Evolutionary conservation across 2,797 vertebrate genomes (phyloP).

Genomic region (Philypnodon macrostomus): DNA sequence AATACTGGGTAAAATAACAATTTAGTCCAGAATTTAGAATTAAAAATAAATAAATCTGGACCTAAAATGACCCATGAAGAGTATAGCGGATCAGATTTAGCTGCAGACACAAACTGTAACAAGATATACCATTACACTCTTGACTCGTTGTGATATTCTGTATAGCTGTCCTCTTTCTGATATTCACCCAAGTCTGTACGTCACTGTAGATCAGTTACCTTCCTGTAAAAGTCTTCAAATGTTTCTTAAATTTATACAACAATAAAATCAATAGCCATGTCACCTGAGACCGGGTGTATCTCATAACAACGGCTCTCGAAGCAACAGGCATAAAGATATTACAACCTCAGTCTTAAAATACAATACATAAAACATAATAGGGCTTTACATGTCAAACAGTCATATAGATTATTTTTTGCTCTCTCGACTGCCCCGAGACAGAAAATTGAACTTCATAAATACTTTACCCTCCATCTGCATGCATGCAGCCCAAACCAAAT

Average conservation of each 20-base stretch:
- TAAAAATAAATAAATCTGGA: too few relatives aligned
- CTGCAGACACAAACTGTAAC: neutral
- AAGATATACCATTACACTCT: neutral
- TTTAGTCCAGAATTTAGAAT: too few relatives aligned
- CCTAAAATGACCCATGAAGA: neutral
- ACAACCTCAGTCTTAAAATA: slow-evolving; percentile 5
- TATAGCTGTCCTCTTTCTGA: neutral
- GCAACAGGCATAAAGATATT: neutral
- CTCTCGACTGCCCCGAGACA: slow-evolving; percentile 33
- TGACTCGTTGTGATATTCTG: neutral
- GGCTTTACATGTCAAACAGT: slow-evolving; percentile 9
- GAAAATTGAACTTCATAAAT: slow-evolving; percentile 44
- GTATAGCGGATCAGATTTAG: neutral
- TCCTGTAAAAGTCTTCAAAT: slow-evolving; percentile 11
- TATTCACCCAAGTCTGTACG: neutral
- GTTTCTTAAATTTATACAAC: slow-evolving; percentile 14
- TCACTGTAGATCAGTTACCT: slow-evolving; percentile 13
- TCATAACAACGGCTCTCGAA: slow-evolving; percentile 1
- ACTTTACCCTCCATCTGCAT: slow-evolving; percentile 14
- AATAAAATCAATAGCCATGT: slow-evolving; percentile 1
- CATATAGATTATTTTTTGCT: slow-evolving; percentile 18
- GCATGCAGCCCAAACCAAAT: slow-evolving; percentile 40
- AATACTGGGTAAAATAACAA: too few relatives aligned
- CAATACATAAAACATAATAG: slow-evolving; percentile 16
- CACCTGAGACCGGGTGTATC: slow-evolving; percentile 11